Evolutionary conservation across 2,888 invertebrate genomes (phyloP).

Genomic region (Bimastos eiseni): DNA sequence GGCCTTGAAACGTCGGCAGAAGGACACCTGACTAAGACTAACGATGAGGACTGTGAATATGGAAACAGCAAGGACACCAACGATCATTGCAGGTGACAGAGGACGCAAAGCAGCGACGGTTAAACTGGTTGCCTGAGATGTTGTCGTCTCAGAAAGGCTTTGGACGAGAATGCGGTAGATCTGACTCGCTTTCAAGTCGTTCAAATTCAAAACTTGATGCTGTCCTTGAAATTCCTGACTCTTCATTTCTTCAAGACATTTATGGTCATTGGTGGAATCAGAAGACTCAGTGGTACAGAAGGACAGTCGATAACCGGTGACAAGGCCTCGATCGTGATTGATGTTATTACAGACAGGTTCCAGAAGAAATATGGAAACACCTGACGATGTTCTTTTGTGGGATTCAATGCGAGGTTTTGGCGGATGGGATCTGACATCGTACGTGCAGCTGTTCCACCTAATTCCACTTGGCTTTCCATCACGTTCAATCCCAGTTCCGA

Average conservation of each 20-base stretch:
- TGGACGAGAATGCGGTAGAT: neutral
- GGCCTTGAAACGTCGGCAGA: too few species aligned
- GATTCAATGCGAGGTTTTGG: neutral
- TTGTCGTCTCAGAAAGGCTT: neutral
- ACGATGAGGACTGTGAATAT: neutral
- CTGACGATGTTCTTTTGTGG: neutral
- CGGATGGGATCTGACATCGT: neutral
- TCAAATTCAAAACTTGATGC: neutral
- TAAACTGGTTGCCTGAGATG: too few species aligned
- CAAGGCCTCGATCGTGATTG: neutral
- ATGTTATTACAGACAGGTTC: neutral
- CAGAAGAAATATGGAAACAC: neutral
- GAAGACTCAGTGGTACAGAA: neutral
- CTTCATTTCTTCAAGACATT: neutral
- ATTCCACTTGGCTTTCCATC: constrained; percentile 13
- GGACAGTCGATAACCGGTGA: neutral
- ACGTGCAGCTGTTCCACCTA: neutral
- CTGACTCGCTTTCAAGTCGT: neutral
- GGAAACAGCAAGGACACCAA: neutral
- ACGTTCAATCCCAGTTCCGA: neutral
- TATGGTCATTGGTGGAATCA: neutral
- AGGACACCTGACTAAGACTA: neutral
- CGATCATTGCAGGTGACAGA: neutral
- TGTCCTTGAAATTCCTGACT: neutral
- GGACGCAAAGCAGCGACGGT: too few species aligned